These are phyloP conservation scores for Actinia equina DNA, from an alignment of 64 coral and sea anemone species.

Conservation along the genomic window DNA sequence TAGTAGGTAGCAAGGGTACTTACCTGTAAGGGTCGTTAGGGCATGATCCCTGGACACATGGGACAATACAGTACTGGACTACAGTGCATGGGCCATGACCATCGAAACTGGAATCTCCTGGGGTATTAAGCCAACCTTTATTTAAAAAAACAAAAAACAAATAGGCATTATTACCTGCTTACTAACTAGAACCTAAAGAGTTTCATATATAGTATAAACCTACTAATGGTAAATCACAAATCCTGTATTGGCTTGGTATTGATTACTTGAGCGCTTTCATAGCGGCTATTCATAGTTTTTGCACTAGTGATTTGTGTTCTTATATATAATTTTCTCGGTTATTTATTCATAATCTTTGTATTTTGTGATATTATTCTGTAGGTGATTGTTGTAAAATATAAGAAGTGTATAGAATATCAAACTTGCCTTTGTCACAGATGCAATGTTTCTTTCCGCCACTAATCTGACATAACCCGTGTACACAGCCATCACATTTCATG, in stretches of 20 bases:
- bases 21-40: conserved; percentile 66
- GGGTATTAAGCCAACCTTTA: conserved; percentile 24
- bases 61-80: conserved; percentile 57
- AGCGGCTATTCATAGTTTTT: too few relatives aligned
- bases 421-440: conserved; percentile 62
- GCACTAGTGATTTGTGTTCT: too few relatives aligned
- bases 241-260: too few relatives aligned
- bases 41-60: conserved; percentile 63
- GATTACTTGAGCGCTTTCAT: too few relatives aligned
- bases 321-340: too few relatives aligned
- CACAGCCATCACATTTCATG: conserved; percentile 77
- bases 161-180: neutral
- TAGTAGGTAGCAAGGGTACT: conserved; percentile 15
- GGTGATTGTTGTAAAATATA: neutral
- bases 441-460: conserved; percentile 41
- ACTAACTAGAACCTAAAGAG: neutral
- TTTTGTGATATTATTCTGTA: neutral
- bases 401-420: too few relatives aligned
- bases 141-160: neutral
- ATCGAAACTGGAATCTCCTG: conserved; percentile 27
- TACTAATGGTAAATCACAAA: too few relatives aligned
- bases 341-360: too few relatives aligned
- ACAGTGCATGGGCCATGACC: conserved; percentile 63
- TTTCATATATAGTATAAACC: too few relatives aligned
- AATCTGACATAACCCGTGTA: conserved; percentile 52